Percentiles rank a stretch among this genome's conserved stretches.
Conservation (phyloP, 2,113 vertebrate species). For the Cariama cristata region DNA sequence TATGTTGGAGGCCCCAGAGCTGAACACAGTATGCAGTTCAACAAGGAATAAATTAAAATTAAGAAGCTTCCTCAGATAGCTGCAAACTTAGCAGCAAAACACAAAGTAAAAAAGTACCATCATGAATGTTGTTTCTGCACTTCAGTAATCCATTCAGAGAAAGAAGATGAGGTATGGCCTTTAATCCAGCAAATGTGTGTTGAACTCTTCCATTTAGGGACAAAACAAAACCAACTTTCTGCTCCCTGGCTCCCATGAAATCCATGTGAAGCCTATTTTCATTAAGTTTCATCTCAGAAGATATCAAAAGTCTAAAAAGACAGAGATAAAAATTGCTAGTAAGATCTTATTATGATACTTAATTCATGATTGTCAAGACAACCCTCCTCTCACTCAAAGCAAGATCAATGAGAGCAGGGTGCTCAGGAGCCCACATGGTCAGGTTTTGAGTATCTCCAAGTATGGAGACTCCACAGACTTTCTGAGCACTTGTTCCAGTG, state of each 20-base stretch:
- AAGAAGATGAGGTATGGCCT: conserved; percentile 69
- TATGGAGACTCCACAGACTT: not conserved
- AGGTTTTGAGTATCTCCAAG: not conserved
- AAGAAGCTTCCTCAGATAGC: not conserved
- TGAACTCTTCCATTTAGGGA: conserved; percentile 72
- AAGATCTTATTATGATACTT: not conserved
- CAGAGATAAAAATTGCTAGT: not conserved
- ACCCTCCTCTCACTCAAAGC: not conserved
- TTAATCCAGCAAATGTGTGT: conserved; percentile 72
- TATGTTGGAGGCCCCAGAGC: not conserved
- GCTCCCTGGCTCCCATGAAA: conserved; percentile 36
- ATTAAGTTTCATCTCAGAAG: conserved; percentile 73
- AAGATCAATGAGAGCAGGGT: not conserved
- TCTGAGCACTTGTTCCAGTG: not conserved
- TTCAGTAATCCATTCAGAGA: conserved; percentile 74
- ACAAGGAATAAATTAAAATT: not conserved
- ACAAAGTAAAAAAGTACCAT: conserved; percentile 74
- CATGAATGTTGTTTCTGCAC: conserved; percentile 47
- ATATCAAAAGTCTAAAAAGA: conserved; percentile 74
- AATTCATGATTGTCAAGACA: not conserved
- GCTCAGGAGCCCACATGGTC: not conserved
- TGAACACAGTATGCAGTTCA: not conserved
- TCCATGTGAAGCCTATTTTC: conserved; percentile 36
- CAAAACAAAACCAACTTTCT: conserved; percentile 60
- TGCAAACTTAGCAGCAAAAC: not conserved